phyloP scores from a whole-genome alignment of 2,113 vertebrate genomes.

The Boulengeromyrus knoepffleri region DNA sequence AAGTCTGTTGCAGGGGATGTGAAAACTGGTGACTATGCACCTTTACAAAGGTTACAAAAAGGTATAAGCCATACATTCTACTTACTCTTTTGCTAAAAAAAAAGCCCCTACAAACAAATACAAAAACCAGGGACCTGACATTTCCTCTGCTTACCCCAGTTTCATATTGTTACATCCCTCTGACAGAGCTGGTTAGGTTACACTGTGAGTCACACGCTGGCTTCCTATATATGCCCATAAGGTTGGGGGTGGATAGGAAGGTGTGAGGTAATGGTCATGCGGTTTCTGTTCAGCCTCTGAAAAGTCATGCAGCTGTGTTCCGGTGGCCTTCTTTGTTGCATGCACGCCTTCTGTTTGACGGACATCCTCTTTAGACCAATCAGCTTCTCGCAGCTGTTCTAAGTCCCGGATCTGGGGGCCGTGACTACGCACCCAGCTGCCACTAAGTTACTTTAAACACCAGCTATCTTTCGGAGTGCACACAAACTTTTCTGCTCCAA shows the following conservation, averaged over 20 bases:
- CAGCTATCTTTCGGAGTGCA: background rate
- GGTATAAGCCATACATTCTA: background rate
- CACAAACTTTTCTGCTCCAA: background rate
- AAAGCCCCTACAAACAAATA: background rate
- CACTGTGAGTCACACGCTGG: slow-evolving; percentile 34
- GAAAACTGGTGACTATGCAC: background rate
- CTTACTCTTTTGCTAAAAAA: background rate
- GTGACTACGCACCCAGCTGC: background rate
- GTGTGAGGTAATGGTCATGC: background rate
- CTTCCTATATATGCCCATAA: slow-evolving; percentile 32
- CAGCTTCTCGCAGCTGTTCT: background rate
- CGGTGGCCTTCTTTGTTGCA: background rate
- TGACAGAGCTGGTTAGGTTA: background rate
- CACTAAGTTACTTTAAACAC: background rate
- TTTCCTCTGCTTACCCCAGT: background rate
- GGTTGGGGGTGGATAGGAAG: slow-evolving; percentile 13
- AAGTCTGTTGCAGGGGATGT: background rate
- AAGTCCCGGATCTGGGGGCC: background rate
- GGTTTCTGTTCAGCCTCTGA: background rate
- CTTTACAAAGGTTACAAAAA: background rate
- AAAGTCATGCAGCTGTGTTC: background rate
- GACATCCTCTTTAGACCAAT: background rate
- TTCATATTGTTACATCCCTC: background rate
- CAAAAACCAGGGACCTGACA: background rate
- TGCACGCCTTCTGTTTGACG: background rate